Evolutionary conservation across 2,888 invertebrate species (phyloP).

Genomic region (Ditula angustiorana): DNA sequence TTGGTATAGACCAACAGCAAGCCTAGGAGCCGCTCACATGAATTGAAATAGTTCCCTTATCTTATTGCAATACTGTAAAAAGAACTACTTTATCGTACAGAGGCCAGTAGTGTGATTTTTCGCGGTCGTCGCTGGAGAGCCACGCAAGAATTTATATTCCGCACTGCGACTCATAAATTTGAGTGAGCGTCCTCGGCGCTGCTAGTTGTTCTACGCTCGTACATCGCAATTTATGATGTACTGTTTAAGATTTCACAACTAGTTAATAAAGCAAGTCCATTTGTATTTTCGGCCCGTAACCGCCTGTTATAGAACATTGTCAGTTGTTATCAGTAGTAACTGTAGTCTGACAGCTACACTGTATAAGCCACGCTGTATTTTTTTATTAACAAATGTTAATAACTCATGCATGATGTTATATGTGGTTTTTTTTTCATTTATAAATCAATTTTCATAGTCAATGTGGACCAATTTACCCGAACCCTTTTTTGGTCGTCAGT

Average conservation of each 20-base stretch:
- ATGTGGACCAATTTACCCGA: too few relatives aligned
- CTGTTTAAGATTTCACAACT: constrained; percentile 71
- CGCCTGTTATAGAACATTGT: background rate
- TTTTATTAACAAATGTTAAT: too few relatives aligned
- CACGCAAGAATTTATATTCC: constrained; percentile 80
- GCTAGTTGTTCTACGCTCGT: constrained; percentile 72
- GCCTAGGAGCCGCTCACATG: background rate
- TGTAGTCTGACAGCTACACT: background rate
- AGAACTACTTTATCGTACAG: constrained; percentile 42
- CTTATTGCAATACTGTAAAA: too few relatives aligned
- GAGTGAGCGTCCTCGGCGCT: constrained; percentile 72
- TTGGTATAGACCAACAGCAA: too few relatives aligned
- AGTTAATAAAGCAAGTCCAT: constrained; percentile 52
- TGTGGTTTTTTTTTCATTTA: too few relatives aligned
- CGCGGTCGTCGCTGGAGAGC: constrained; percentile 65
- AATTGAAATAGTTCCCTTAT: background rate
- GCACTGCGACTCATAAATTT: constrained; percentile 84
- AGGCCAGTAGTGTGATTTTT: constrained; percentile 68
- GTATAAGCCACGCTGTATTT: background rate
- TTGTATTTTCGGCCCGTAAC: background rate
- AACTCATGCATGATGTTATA: too few relatives aligned
- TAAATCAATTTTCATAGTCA: too few relatives aligned
- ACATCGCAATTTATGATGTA: constrained; percentile 72
- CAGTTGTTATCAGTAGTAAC: too few relatives aligned
- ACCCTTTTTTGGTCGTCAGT: too few relatives aligned